phyloP scores from a whole-genome alignment of 2,113 vertebrate species.

The Bubo bubo region DNA sequence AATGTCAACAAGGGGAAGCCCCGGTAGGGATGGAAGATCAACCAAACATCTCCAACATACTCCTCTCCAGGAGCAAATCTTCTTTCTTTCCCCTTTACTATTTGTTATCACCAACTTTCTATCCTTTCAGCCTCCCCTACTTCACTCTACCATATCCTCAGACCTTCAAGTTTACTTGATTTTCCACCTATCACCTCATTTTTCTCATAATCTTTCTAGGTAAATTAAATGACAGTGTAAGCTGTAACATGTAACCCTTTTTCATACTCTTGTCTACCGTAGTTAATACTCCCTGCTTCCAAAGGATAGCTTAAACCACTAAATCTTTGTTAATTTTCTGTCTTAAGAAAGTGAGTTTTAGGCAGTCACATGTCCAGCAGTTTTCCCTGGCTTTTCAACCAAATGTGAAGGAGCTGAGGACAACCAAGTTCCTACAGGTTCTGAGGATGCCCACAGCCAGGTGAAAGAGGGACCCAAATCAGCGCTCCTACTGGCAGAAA shows the following conservation, averaged over 20 bases:
- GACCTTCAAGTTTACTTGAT: neutral
- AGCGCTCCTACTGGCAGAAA: neutral
- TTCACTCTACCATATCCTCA: neutral
- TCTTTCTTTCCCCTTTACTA: neutral
- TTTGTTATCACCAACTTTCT: neutral
- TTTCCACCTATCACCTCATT: neutral
- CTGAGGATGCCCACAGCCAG: neutral
- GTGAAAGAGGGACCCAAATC: neutral
- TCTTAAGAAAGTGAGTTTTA: neutral
- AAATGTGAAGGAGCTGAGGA: neutral
- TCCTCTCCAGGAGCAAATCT: neutral
- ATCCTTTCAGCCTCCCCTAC: neutral
- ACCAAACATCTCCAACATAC: neutral
- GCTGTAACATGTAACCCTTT: neutral
- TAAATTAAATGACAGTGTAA: neutral
- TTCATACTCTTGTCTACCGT: neutral
- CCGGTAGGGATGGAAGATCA: accelerated
- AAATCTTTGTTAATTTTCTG: neutral
- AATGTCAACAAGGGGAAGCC: neutral
- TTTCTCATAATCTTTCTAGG: neutral
- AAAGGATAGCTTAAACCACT: neutral
- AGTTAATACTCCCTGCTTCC: neutral
- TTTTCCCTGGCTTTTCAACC: neutral
- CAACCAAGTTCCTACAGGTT: accelerated
- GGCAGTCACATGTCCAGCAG: neutral